Percentiles rank a stretch among this genome's conserved stretches.
phyloP scores from a whole-genome alignment of 2,888 invertebrate genomes.

The Ichneumon xanthorius region DNA sequence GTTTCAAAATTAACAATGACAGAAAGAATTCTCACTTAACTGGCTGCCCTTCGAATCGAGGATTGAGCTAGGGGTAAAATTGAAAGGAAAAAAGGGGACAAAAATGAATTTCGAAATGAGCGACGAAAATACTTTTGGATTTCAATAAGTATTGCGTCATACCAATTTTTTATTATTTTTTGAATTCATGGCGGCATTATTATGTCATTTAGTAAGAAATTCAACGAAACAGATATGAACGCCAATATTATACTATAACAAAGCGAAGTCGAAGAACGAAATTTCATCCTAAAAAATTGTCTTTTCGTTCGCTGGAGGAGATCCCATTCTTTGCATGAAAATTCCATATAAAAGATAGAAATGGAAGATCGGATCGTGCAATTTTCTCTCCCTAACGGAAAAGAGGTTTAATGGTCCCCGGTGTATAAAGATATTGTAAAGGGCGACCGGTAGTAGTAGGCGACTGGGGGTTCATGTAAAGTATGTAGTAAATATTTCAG shows the following conservation, averaged over 20 bases:
- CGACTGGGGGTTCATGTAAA: conserved; percentile 62
- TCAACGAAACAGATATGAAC: neutral
- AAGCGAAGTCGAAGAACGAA: conserved; percentile 27
- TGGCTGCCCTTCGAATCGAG: neutral
- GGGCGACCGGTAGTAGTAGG: conserved; percentile 42
- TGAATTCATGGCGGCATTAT: neutral
- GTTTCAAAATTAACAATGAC: neutral
- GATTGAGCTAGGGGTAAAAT: neutral
- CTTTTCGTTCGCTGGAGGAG: conserved; percentile 45
- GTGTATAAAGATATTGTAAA: conserved; percentile 67
- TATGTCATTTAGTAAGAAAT: neutral
- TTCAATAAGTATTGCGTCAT: neutral
- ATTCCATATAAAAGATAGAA: conserved; percentile 65
- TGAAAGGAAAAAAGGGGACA: neutral
- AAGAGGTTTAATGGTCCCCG: conserved; percentile 70
- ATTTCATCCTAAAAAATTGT: conserved; percentile 55
- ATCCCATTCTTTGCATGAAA: conserved; percentile 62
- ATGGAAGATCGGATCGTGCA: conserved; percentile 64
- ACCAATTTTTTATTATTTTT: neutral
- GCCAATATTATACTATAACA: conserved; percentile 22
- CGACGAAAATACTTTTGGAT: neutral
- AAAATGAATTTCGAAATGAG: neutral
- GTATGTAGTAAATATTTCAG: conserved; percentile 74
- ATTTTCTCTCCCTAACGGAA: conserved; percentile 63
- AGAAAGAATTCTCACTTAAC: neutral